These are phyloP conservation scores for Oreortyx pictus DNA, from an alignment of 2,797 vertebrate species.

Conservation along the genomic window DNA sequence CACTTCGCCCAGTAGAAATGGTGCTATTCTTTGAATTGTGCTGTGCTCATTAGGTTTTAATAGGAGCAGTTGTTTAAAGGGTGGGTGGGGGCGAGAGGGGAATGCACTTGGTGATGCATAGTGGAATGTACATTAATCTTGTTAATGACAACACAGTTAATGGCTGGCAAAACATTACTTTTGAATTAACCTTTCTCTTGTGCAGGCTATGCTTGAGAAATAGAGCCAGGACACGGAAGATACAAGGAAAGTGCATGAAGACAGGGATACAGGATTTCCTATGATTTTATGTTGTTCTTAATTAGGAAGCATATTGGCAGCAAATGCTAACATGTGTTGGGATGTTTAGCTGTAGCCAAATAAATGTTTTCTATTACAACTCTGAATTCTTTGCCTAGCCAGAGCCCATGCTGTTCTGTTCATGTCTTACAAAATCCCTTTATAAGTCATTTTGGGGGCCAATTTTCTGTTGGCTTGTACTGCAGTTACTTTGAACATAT, in stretches of 20 bases:
- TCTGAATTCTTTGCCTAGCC: slow-evolving; percentile 86
- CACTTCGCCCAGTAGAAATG: slow-evolving; percentile 60
- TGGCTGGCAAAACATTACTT: slow-evolving; percentile 81
- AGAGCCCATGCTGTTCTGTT: slow-evolving; percentile 90
- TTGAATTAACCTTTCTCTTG: slow-evolving; percentile 72
- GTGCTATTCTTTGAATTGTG: slow-evolving; percentile 66
- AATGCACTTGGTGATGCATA: slow-evolving; percentile 74
- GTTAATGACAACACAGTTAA: slow-evolving; percentile 78
- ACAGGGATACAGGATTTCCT: slow-evolving; percentile 85
- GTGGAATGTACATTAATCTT: slow-evolving; percentile 81
- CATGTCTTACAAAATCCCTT: slow-evolving; percentile 87
- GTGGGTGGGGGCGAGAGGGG: slow-evolving; percentile 49
- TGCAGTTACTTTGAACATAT: slow-evolving; percentile 76
- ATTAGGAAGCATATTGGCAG: slow-evolving; percentile 90
- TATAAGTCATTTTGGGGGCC: slow-evolving; percentile 89
- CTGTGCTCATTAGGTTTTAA: slow-evolving; percentile 80
- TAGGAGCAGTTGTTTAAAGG: slow-evolving; percentile 78
- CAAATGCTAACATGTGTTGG: slow-evolving; percentile 91
- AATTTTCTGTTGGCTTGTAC: slow-evolving; percentile 86
- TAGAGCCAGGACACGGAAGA: slow-evolving; percentile 72
- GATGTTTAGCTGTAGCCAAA: slow-evolving; percentile 91
- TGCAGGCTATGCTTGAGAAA: slow-evolving; percentile 70
- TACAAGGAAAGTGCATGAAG: slow-evolving; percentile 77
- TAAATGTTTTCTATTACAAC: slow-evolving; percentile 94
- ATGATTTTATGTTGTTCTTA: slow-evolving; percentile 91